phyloP scores from a whole-genome alignment of 2,797 vertebrate genomes.

The Amphiprion clarkii region DNA sequence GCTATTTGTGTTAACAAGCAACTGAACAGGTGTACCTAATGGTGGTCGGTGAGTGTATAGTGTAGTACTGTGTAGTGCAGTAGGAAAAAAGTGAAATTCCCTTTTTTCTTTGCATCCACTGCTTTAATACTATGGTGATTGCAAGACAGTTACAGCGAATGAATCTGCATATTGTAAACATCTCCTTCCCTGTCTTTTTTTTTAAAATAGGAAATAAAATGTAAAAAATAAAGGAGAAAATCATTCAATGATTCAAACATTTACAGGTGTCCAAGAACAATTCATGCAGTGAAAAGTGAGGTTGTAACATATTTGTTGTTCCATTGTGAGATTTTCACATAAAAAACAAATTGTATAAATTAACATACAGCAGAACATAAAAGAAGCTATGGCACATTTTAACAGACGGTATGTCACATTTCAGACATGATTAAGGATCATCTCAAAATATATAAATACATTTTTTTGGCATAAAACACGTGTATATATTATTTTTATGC shows the following conservation, averaged over 20 bases:
- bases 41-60: neutral
- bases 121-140: constrained; percentile 58
- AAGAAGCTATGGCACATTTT: constrained; percentile 67
- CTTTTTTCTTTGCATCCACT: constrained; percentile 24
- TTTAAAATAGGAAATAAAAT: constrained; percentile 8
- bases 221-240: neutral
- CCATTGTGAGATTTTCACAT: constrained; percentile 13
- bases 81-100: constrained; percentile 2
- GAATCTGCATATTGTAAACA: constrained; percentile 12
- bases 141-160: constrained; percentile 32
- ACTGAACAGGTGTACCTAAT: no score
- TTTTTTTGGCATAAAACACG: constrained; percentile 57
- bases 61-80: neutral
- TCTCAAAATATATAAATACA: constrained; percentile 54
- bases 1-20: no score
- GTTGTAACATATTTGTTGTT: constrained; percentile 22
- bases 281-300: constrained; percentile 58
- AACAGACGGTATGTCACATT: constrained; percentile 34
- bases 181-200: constrained; percentile 34
- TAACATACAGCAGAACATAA: constrained; percentile 5
- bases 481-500: constrained; percentile 58
- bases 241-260: constrained; percentile 11
- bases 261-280: constrained; percentile 35
- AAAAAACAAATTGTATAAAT: constrained; percentile 25
- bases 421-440: constrained; percentile 10